These are phyloP conservation scores for Loris lydekkerianus DNA, from an alignment of 2,797 vertebrate species.

Conservation along the genomic window DNA sequence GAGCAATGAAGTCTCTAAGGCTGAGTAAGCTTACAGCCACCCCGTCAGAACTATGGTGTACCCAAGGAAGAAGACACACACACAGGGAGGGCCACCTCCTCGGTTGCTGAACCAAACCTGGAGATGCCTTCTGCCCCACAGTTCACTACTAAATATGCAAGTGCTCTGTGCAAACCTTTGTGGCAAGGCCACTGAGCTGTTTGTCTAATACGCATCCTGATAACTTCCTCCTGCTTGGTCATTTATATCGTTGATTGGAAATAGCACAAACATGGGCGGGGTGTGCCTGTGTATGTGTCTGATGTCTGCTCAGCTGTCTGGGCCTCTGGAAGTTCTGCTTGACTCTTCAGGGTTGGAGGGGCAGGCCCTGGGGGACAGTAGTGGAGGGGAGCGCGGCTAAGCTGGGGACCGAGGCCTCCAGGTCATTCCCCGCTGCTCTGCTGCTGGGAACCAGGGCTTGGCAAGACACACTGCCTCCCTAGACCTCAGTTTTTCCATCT, in stretches of 20 bases:
- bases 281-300: background rate
- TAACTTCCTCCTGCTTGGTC: background rate
- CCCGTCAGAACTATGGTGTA: background rate
- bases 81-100: background rate
- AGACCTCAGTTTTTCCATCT: background rate
- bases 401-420: background rate
- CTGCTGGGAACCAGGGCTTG: background rate
- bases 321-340: background rate
- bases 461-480: background rate
- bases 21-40: background rate
- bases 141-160: background rate
- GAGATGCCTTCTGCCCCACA: background rate
- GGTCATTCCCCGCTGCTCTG: background rate
- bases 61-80: background rate
- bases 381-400: background rate
- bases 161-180: background rate
- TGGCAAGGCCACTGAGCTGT: background rate
- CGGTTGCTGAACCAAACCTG: background rate
- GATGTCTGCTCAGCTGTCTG: background rate
- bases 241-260: background rate
- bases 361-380: accelerated
- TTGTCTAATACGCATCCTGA: background rate
- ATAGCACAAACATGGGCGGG: background rate
- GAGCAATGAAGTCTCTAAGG: background rate
- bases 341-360: background rate